Evolutionary conservation across 2,888 invertebrate species (phyloP).

Genomic region (Spilarctia lutea): DNA sequence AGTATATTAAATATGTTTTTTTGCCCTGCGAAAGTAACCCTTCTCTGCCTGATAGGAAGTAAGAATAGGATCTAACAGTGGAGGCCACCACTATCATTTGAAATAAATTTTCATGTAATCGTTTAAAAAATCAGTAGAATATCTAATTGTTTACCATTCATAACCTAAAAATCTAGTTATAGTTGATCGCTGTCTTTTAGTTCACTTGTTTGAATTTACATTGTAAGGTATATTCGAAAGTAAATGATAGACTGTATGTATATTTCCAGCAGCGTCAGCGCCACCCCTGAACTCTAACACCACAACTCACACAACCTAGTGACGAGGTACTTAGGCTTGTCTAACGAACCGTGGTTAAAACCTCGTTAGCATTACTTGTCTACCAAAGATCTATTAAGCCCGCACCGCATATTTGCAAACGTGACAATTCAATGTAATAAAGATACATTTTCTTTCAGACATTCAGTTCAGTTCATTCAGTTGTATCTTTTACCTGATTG

Average conservation of each 20-base stretch:
- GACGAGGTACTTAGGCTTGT: constrained; percentile 46
- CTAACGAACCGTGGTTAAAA: constrained; percentile 68
- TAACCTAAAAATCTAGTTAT: neutral
- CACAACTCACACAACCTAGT: constrained; percentile 29
- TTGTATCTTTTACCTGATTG: no score
- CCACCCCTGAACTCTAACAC: constrained; percentile 37
- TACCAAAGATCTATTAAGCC: constrained; percentile 51
- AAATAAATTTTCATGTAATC: no score
- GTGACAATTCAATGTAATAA: constrained; percentile 2
- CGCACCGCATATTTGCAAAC: constrained; percentile 31
- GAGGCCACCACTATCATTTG: no score
- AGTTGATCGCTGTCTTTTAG: neutral
- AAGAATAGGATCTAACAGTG: no score
- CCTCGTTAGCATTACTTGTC: constrained; percentile 72
- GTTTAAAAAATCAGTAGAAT: no score
- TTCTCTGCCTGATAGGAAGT: no score
- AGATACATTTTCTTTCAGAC: neutral
- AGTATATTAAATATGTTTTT: no score
- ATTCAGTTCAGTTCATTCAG: no score
- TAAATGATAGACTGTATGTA: neutral
- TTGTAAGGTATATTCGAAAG: neutral
- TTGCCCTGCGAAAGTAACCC: no score
- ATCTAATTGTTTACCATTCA: no score
- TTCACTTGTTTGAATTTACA: neutral
- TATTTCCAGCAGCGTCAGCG: constrained; percentile 4